Base-by-base conservation (phyloP, 1,140 invertebrate species). In the Drosophila leontia region DNA sequence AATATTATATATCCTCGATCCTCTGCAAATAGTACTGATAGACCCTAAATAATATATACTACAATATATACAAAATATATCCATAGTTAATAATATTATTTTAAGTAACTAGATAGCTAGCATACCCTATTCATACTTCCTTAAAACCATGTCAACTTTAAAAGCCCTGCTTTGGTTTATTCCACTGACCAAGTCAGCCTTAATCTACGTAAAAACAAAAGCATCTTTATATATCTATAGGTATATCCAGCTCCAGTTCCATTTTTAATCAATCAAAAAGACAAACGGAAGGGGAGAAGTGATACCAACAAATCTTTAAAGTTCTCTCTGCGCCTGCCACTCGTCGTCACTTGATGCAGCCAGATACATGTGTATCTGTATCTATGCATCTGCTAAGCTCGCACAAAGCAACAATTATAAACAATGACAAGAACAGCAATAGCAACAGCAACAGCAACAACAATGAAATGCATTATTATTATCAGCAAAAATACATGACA, bases 391-490 rank as follows among this genome's bases (percentile, higher is more conserved):
- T 78, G 37, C 62, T 78, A 69, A 58, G 62, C 65, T 60, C 69
- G 65, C 51, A 85, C 78, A 81, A 81, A 75, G 61, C 69, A 86
- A 85, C 82, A 85, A 82, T 85, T 80, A 82, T 80, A 77, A 88
- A 78, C 80, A 90, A 90, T 78, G 82, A 81, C 64, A 82, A 59
- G 26, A 78, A 56, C 51, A 71, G 58, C 60, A 78, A 60, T 45
- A 71, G 62, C 61, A 74, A 64, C 1, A 11, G 15, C 48, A 55
- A 23, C 41, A 68, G 32, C 44, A 78, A 60, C 62, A 75, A 59
- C 80, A 67, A 84, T 71, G 61, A 85, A 90, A 78, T 87, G 83
- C 83, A 87, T 87, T 85, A 85, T 84, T 87, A 90, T 87, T 83
- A 87, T 87, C 84, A 87, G 80, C 76, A 90, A 78, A 87, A 90